Evolutionary conservation across 1,140 invertebrate species (phyloP), one percentile per base, ranked within the genome.

Genomic region (Camponotus floridanus): DNA sequence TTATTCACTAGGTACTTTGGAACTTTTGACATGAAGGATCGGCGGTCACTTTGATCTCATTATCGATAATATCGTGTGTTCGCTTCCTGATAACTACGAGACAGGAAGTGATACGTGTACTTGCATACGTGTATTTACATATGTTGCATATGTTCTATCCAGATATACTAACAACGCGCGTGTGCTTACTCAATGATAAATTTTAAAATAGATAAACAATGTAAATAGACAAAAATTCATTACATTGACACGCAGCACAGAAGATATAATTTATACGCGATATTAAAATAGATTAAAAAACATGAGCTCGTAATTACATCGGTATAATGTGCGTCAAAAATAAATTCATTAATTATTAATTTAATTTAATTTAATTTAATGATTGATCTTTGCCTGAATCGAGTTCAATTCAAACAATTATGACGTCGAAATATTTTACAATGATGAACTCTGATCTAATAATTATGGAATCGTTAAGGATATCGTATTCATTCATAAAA

Each of bases 11-110:
- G 39, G 79, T 45, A 62, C 39, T 70, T 62, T 26, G n/a, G 39
- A 21, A 61, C 3, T 0, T 13, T 42, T 31, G 79, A 74, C 31
- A 2, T 83, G 68, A 61, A 73, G 61, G 39, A 83, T 83, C 68
- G 26, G 39, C 79, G 39, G 21, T 21, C 42, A 74, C 68, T 83
- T 83, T 74, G 55, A 81, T 81, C 45, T 70, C 68, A 74, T 83
- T 83, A 83, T 31, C 42, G 79, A 83, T 74, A 83, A 83, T 55
- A 68, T 83, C 55, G 11, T 4, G 36, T 39, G 51, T 86, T 78
- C 55, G 67, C 33, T 80, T 78, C 59, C 76, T 76, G 79, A 13
- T 21, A 76, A 15, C 18, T 15, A 39, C 18, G 39, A 4, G 26
- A 81, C 36, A 48, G 26, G 7, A n/a, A 57, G 11, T 33, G 26